Conservation (phyloP, 2,888 invertebrate genomes). For the Amphiduros pacificus region DNA sequence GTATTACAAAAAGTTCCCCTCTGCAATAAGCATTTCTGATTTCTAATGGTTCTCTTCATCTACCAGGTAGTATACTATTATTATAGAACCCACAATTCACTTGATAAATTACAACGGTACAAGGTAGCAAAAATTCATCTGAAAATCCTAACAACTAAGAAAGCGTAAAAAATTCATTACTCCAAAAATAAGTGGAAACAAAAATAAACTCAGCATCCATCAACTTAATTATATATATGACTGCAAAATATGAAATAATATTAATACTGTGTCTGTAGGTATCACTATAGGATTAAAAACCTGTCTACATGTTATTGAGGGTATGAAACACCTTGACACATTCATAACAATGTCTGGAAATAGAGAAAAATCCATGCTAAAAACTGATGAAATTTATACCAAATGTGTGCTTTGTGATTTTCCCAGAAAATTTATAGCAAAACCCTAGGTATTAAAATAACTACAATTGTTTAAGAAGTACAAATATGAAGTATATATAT, state of each 20-base stretch:
- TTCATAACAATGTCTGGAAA: neutral
- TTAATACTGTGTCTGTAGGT: conserved; percentile 18
- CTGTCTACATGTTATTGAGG: conserved; percentile 6
- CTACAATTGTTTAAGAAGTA: conserved; percentile 15
- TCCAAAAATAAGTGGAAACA: conserved; percentile 22
- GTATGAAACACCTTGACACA: neutral
- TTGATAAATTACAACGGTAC: neutral
- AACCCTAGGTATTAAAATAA: conserved; percentile 21
- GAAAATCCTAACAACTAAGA: conserved; percentile 8
- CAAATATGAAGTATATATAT: conserved; percentile 14
- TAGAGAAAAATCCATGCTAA: conserved; percentile 10
- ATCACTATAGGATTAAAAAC: conserved; percentile 8
- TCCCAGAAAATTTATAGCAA: conserved; percentile 19
- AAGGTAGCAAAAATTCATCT: neutral
- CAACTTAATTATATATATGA: conserved; percentile 3
- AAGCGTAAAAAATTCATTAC: conserved; percentile 13
- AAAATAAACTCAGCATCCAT: conserved; percentile 13
- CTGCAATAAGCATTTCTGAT: conserved; percentile 12
- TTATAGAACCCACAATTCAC: no score
- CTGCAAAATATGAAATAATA: conserved; percentile 22
- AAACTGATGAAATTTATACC: conserved; percentile 13
- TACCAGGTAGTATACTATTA: no score
- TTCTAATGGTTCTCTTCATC: conserved; percentile 14
- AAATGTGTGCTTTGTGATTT: conserved; percentile 13
- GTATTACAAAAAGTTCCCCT: no score